A percentile compares a stretch with the other conserved stretches of the same genome.
phyloP scores from a whole-genome alignment of 2,113 vertebrate genomes.

The Chroicocephalus ridibundus region DNA sequence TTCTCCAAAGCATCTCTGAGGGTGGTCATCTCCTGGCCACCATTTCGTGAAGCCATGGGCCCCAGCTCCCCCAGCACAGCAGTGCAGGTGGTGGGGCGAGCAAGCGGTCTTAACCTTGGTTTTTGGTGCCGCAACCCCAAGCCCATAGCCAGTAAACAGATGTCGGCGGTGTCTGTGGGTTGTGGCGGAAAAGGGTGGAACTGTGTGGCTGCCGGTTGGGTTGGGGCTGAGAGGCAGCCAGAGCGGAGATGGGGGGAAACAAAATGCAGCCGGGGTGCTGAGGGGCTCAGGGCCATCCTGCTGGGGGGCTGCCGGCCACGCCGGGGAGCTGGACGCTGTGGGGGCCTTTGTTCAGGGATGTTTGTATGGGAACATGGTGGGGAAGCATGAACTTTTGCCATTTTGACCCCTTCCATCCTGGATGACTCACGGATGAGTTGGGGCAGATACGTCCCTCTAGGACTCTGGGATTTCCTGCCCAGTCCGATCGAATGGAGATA shows the following conservation, averaged over 20 bases:
- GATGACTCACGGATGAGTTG: slow-evolving; percentile 27
- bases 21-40: not conserved
- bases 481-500: fast-evolving
- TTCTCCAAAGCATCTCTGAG: not conserved
- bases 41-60: not conserved
- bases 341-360: not conserved
- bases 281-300: not conserved
- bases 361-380: not conserved
- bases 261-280: fast-evolving
- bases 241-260: not conserved
- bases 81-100: not conserved
- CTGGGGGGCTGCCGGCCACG: fast-evolving
- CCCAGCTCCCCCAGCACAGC: fast-evolving
- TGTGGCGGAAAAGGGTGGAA: not conserved
- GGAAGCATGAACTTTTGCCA: not conserved
- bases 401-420: slow-evolving; percentile 40
- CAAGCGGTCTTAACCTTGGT: fast-evolving
- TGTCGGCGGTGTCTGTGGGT: not conserved
- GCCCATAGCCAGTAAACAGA: not conserved
- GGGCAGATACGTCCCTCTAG: slow-evolving; percentile 10
- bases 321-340: fast-evolving
- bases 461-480: slow-evolving; percentile 32
- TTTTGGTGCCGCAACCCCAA: not conserved
- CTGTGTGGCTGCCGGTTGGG: fast-evolving
- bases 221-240: not conserved